A percentile compares a stretch with the other conserved stretches of the same genome.
phyloP scores from a whole-genome alignment of 2,888 invertebrate species.

The Amphimallon solstitiale region DNA sequence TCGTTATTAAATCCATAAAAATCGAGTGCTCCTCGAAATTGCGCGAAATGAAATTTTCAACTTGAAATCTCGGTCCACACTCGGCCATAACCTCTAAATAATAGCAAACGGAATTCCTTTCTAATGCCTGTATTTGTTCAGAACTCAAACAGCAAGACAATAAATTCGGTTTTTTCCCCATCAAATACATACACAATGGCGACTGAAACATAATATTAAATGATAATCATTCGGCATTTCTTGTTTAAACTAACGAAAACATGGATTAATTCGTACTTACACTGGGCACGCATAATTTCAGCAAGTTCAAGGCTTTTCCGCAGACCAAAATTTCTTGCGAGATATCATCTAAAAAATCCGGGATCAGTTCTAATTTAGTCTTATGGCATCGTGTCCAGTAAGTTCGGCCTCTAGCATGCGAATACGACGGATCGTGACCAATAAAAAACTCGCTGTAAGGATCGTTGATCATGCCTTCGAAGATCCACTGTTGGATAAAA shows the following conservation, averaged over 20 bases:
- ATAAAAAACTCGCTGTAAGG: conserved; percentile 88
- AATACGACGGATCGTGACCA: conserved; percentile 72
- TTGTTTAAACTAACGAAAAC: background rate
- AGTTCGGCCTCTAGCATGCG: conserved; percentile 70
- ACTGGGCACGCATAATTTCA: conserved; percentile 76
- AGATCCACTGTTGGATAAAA: conserved; percentile 85
- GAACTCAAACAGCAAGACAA: conserved; percentile 58
- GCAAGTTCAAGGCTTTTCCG: conserved; percentile 77
- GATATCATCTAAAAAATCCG: conserved; percentile 73
- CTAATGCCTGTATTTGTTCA: conserved; percentile 53
- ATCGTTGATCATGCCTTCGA: conserved; percentile 85
- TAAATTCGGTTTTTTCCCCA: conserved; percentile 55
- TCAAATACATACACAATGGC: conserved; percentile 55
- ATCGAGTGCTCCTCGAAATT: conserved; percentile 50
- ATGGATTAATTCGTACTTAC: conserved; percentile 63
- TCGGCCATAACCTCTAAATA: conserved; percentile 56
- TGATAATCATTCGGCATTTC: conserved; percentile 13
- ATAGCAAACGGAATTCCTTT: conserved; percentile 55
- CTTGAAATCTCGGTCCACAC: conserved; percentile 55
- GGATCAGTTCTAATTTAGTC: conserved; percentile 67
- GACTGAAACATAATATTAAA: conserved; percentile 52
- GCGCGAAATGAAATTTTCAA: conserved; percentile 50
- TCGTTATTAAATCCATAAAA: conserved; percentile 55
- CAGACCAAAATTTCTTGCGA: conserved; percentile 76
- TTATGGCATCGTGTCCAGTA: conserved; percentile 76